Base-by-base conservation (phyloP, 2,113 vertebrate genomes). In the Campylomormyrus tamandua region DNA sequence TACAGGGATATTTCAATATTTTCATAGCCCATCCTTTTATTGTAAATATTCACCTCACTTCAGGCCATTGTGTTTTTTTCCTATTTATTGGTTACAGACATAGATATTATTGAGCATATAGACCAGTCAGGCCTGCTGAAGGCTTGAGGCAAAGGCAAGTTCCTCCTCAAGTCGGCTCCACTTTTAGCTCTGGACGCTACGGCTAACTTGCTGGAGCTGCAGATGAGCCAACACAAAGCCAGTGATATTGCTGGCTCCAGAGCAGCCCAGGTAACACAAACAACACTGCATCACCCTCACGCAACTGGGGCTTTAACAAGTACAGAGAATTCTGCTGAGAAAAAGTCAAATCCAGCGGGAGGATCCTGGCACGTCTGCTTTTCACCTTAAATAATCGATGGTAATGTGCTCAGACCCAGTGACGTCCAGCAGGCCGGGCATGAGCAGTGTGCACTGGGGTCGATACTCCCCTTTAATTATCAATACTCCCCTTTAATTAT, bases 401-500 rank as follows among this genome's bases (percentile, higher is more conserved):
- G n/a, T 89, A 89, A 89, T 80, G 62, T 77, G 27, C 27, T 89
- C 88, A 89, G 17, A 17, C 11, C 88, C 48, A 15, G 46, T n/a
- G 42, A 66, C 48, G 88, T 49, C 87, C 58, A 62, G 17, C 35
- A 42, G 10, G 35, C 31, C 4, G 50, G 53, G 31, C 21, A 85
- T 85, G 42, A 85, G 39, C 39, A 48, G 42, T 85, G 21, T 85
- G 35, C 42, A 11, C 35, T 24, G 35, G 17, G 83, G 83, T 85
- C 46, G 39, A 85, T 87, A 35, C 27, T 56, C 85, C 19, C 49
- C 85, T 87, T 87, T 31, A 87, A 87, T 52, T 87, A 52, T 13
- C 49, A 84, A 84, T 87, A 52, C 27, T 87, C 85, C 50, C 49
- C 85, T 87, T 87, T 35, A 87, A 87, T 53, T 87, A 53, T n/a